Percentiles rank a stretch among this genome's conserved stretches.
Conservation (phyloP, 2,888 invertebrate species). For the Trachelus stipa region DNA sequence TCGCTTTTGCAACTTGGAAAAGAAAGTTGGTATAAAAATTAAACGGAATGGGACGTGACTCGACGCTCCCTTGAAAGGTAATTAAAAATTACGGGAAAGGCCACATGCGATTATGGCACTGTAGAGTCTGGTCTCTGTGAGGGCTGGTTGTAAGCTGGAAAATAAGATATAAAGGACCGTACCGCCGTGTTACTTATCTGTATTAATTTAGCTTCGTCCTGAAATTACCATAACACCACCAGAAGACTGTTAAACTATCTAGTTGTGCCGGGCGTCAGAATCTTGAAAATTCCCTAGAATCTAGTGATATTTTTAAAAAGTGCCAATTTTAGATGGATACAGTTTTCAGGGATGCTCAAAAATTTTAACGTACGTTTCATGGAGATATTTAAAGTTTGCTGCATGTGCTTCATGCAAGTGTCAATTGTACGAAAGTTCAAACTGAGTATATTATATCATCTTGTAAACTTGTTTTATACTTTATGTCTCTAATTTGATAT, state of each 20-base stretch:
- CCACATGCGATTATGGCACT: conserved; percentile 30
- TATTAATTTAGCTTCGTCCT: neutral
- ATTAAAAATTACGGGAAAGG: conserved; percentile 42
- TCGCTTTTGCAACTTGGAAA: neutral
- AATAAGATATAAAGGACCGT: neutral
- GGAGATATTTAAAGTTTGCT: neutral
- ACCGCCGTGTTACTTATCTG: neutral
- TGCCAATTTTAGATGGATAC: neutral
- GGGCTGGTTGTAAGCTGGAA: neutral
- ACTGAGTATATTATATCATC: neutral
- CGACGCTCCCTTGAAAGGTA: conserved; percentile 21
- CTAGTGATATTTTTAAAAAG: neutral
- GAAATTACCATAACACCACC: neutral
- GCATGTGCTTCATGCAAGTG: neutral
- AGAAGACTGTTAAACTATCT: neutral
- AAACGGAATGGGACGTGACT: neutral
- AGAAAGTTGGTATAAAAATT: conserved; percentile 19
- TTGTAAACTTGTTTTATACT: neutral
- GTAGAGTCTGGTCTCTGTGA: neutral
- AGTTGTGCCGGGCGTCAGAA: neutral
- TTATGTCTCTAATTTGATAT: neutral
- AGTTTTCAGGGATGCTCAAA: neutral
- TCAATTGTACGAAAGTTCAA: neutral
- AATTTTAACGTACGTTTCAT: neutral
- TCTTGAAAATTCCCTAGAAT: neutral